phyloP scores from a whole-genome alignment of 2,797 vertebrate genomes.

The Mus minutoides region DNA sequence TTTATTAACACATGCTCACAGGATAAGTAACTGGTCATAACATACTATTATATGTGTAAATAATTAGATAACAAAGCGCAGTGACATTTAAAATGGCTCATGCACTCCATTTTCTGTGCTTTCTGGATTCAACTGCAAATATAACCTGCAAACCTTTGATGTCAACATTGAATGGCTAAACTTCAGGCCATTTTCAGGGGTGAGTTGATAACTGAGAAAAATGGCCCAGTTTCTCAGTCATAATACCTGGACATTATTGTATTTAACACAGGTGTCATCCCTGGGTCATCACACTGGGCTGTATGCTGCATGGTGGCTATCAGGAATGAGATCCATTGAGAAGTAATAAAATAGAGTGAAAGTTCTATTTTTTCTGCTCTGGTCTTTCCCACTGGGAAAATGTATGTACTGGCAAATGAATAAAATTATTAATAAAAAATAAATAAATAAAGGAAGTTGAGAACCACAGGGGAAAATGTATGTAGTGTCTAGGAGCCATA shows the following conservation, averaged over 20 bases:
- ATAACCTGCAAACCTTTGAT: neutral
- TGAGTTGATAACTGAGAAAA: constrained; percentile 13
- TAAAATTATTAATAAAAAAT: too few relatives aligned
- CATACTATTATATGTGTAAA: neutral
- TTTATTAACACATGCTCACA: neutral
- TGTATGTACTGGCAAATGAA: neutral
- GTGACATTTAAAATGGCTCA: neutral
- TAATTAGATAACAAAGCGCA: neutral
- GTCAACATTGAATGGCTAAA: neutral
- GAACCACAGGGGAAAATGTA: neutral
- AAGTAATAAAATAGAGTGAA: constrained; percentile 30
- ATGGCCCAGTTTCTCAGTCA: neutral
- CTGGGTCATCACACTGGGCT: neutral
- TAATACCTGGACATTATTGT: neutral
- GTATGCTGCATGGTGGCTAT: constrained; percentile 21
- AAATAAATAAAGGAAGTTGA: too few relatives aligned
- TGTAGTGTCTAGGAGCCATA: neutral
- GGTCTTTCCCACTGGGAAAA: neutral
- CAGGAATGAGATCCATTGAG: neutral
- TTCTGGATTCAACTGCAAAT: neutral
- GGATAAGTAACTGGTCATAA: neutral
- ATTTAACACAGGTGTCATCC: neutral
- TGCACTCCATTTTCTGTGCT: neutral
- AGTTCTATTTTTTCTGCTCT: constrained; percentile 10
- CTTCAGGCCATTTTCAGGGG: constrained; percentile 32